phyloP scores from a whole-genome alignment of 2,888 invertebrate species.

The Scaptomyza polygonia region DNA sequence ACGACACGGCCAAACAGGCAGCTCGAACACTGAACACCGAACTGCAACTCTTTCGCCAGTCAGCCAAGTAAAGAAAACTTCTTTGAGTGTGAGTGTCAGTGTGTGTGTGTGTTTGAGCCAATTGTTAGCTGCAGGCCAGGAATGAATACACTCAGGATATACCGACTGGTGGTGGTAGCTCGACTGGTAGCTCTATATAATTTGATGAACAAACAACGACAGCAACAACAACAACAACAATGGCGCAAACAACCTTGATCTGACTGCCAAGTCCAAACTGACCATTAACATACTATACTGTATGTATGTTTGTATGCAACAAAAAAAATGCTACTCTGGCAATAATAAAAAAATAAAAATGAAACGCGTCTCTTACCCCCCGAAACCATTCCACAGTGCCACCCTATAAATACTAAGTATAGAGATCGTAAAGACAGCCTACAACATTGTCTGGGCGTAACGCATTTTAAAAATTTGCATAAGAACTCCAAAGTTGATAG shows the following conservation, averaged over 20 bases:
- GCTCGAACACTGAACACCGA: slow-evolving; percentile 41
- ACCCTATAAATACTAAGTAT: slow-evolving; percentile 8
- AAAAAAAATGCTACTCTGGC: slow-evolving; percentile 30
- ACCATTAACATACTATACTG: slow-evolving; percentile 39
- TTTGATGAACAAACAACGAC: slow-evolving; percentile 75
- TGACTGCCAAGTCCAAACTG: slow-evolving; percentile 37
- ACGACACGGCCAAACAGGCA: slow-evolving; percentile 73
- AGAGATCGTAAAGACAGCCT: slow-evolving; percentile 43
- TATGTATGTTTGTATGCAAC: slow-evolving; percentile 30
- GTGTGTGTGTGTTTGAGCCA: slow-evolving; percentile 49
- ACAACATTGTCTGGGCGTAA: slow-evolving; percentile 55
- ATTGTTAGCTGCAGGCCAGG: slow-evolving; percentile 48
- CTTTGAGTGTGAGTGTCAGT: slow-evolving; percentile 16
- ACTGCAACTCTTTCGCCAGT: slow-evolving; percentile 25
- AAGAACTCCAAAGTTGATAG: slow-evolving; percentile 67
- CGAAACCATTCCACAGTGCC: background rate
- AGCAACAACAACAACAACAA: slow-evolving; percentile 45
- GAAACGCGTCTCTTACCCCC: slow-evolving; percentile 20
- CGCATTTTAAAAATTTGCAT: slow-evolving; percentile 64
- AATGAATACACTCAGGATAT: slow-evolving; percentile 45
- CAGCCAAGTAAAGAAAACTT: slow-evolving; percentile 14
- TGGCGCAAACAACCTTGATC: slow-evolving; percentile 55
- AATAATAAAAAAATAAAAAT: slow-evolving; percentile 34
- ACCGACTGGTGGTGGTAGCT: slow-evolving; percentile 45
- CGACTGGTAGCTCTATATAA: slow-evolving; percentile 75